Evolutionary conservation across 2,113 vertebrate species (phyloP).

Genomic region (Lophotis ruficrista): DNA sequence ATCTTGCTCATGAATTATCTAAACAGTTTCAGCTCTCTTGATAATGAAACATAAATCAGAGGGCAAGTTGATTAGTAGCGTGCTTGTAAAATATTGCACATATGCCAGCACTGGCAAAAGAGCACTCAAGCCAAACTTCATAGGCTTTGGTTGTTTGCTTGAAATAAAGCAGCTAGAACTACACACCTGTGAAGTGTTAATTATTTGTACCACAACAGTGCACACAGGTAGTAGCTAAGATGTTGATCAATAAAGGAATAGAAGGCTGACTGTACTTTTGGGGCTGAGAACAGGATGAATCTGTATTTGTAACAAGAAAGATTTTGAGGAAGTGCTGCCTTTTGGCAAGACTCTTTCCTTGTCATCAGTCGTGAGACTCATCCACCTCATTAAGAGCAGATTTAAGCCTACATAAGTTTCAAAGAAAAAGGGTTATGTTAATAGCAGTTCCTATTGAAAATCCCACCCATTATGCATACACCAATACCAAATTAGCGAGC

Average conservation of each 20-base stretch:
- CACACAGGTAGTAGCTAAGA: background rate
- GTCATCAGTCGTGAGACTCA: background rate
- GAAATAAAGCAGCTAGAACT: background rate
- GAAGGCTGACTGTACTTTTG: background rate
- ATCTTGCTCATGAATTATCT: background rate
- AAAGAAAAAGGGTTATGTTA: background rate
- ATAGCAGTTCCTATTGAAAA: background rate
- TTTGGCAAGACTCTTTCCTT: background rate
- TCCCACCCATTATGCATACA: background rate
- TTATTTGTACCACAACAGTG: background rate
- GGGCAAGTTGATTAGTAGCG: conserved; percentile 1
- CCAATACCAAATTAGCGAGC: background rate
- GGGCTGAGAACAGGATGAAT: background rate
- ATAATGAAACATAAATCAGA: conserved; percentile 19
- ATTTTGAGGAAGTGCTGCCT: background rate
- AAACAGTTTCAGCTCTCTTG: background rate
- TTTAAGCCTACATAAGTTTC: background rate
- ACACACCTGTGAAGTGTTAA: background rate
- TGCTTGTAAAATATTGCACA: conserved; percentile 2
- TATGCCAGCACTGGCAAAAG: background rate
- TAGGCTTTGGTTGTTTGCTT: background rate
- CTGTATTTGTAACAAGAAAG: background rate
- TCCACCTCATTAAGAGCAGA: background rate
- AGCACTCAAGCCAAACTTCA: background rate
- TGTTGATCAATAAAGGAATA: background rate